Base-by-base conservation (phyloP, 2,797 vertebrate genomes). In the Spondyliosoma cantharus region DNA sequence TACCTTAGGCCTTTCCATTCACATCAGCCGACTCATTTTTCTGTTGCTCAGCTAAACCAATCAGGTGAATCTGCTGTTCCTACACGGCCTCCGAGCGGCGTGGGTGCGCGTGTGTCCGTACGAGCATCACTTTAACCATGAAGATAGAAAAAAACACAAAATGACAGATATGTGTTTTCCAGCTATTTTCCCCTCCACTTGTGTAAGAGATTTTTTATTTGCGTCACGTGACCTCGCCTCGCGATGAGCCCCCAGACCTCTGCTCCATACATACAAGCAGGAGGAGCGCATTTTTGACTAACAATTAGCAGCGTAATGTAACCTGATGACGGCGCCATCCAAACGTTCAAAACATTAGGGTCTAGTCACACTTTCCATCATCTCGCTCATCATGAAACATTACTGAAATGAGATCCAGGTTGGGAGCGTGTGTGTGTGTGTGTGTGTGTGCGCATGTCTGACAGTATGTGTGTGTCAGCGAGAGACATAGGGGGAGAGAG, bases 311-410 rank as follows among this genome's bases (percentile, higher is more conserved):
- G 58, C 29, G 75, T 88, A 83, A 84, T 77, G 78, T 80, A 82
- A 84, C 75, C 87, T 86, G 81, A 87, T 82, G 83, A 88, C 32
- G 69, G 63, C 71, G 32, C 72, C 87, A 75, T 71, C 60, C 52
- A 62, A 85, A 85, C 61, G 62, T 56, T 91, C 72, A 80, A 76
- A 86, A 86, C 85, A 80, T 84, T 82, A 83, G 69, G 77, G 77
- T 68, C 65, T 67, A 65, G 76, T 89, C 89, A 90, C 85, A 92
- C 90, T 95, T 96, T 96, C 95, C 95, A 96, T 95, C 93, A 95
- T 93, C 92, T 94, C 90, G 85, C 93, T 96, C 94, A 96, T 95
- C 93, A 96, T 94, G 93, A 96, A 95, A 95, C 95, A 94, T 95
- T 87, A 89, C 88, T 94, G 90, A 94, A 89, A 92, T 87, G 88